These are phyloP conservation scores for Pitta sordida DNA, from an alignment of 2,113 vertebrate genomes.

Conservation along the genomic window DNA sequence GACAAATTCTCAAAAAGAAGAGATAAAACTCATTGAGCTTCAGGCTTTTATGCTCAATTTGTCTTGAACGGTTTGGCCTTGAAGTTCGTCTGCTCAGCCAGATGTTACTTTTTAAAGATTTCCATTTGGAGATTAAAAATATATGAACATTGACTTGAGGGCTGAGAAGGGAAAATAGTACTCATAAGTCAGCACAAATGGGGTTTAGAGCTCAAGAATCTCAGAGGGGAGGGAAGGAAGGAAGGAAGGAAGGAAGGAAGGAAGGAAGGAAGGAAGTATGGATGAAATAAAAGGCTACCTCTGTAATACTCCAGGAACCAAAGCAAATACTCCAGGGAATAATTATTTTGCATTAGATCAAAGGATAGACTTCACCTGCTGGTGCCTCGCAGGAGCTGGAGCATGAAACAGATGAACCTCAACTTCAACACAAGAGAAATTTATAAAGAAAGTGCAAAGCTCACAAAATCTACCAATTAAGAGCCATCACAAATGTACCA, in stretches of 20 bases:
- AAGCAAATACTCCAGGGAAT: not conserved
- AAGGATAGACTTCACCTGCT: constrained; percentile 6
- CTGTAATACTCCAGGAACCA: not conserved
- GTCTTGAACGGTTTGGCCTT: not conserved
- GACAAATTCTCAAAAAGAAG: not conserved
- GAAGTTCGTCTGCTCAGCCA: not conserved
- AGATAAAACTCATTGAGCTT: not conserved
- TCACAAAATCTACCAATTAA: not conserved
- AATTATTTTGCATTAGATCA: not conserved
- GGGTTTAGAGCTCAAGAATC: not conserved
- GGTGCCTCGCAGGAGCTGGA: not conserved
- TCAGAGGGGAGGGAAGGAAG: fast-evolving
- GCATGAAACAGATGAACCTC: not conserved
- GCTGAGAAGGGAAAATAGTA: not conserved
- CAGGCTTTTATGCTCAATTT: not conserved
- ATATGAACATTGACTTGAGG: not conserved
- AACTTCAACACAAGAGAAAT: not conserved
- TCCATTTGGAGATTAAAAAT: not conserved
- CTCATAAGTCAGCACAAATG: not conserved
- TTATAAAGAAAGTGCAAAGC: not conserved
- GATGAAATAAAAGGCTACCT: not conserved
- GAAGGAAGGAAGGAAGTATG: fast-evolving
- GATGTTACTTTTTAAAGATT: not conserved
- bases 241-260: fast-evolving
- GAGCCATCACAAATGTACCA: not conserved